Percentiles rank a stretch among this genome's conserved stretches.
These are phyloP conservation scores for Melanogrammus aeglefinus DNA, from an alignment of 2,797 vertebrate species.

Conservation along the genomic window DNA sequence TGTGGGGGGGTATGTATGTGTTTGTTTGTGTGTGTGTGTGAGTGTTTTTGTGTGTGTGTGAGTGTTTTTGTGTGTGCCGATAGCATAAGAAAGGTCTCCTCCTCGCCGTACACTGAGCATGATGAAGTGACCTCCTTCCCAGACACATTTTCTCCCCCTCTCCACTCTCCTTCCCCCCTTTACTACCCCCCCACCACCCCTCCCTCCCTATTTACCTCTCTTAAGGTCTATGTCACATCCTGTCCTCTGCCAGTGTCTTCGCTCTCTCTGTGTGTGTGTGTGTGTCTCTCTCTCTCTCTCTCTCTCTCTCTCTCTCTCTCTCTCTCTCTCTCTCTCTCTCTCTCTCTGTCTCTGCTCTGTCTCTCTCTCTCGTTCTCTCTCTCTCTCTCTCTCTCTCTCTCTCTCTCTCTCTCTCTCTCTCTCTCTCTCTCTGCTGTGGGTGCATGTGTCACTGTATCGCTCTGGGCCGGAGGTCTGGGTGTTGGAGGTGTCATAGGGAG, in stretches of 20 bases:
- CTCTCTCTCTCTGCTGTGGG: slow-evolving; percentile 15
- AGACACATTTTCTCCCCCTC: slow-evolving; percentile 12
- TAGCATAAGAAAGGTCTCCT: slow-evolving; percentile 47
- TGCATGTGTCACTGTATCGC: neutral
- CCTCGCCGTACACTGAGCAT: slow-evolving; percentile 24
- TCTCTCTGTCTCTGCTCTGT: neutral
- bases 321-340: neutral
- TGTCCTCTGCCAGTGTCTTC: slow-evolving; percentile 12
- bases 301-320: slow-evolving; percentile 4
- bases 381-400: neutral
- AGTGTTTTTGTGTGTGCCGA: slow-evolving; percentile 16
- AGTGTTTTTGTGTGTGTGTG: neutral
- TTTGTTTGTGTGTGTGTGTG: neutral
- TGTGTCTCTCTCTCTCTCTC: neutral
- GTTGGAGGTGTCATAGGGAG: slow-evolving; percentile 57
- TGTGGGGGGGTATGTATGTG: neutral
- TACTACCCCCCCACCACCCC: neutral
- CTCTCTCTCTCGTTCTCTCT: neutral
- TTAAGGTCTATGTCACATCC: slow-evolving; percentile 42
- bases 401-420: neutral
- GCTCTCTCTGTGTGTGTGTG: neutral
- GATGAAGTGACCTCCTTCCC: slow-evolving; percentile 35
- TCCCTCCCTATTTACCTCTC: slow-evolving; percentile 38
- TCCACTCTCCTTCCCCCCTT: neutral
- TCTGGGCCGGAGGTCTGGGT: neutral